phyloP scores from a whole-genome alignment of 1,140 invertebrate species.

The Bemisia tabaci region DNA sequence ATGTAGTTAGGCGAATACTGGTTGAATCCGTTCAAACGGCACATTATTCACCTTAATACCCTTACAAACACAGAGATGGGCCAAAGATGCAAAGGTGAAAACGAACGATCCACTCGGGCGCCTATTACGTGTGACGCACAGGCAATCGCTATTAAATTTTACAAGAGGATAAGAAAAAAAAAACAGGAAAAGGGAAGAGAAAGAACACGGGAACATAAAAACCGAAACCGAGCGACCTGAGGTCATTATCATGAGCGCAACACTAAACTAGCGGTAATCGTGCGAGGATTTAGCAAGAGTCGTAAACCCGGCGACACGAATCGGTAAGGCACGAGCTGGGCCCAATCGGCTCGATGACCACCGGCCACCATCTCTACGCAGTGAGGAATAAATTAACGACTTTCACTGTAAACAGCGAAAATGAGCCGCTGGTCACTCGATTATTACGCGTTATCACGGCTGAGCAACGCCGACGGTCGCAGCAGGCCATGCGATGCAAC shows the following conservation, averaged over 20 bases:
- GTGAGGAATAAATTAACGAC: not conserved
- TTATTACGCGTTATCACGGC: too few relatives aligned
- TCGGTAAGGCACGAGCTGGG: not conserved
- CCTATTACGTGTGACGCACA: too few relatives aligned
- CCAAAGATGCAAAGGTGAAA: too few relatives aligned
- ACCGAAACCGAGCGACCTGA: not conserved
- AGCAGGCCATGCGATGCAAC: too few relatives aligned
- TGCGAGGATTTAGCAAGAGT: not conserved
- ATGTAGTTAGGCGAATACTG: too few relatives aligned
- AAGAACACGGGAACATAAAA: not conserved
- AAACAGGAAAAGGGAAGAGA: not conserved
- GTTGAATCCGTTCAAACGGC: too few relatives aligned
- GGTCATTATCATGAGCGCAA: not conserved
- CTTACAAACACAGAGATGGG: too few relatives aligned
- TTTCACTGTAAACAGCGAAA: not conserved
- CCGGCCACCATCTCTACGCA: not conserved
- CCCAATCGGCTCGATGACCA: not conserved
- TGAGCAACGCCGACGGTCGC: too few relatives aligned
- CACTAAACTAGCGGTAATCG: not conserved
- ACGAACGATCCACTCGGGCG: too few relatives aligned
- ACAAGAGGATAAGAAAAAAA: too few relatives aligned
- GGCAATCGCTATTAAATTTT: too few relatives aligned
- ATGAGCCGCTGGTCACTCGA: not conserved
- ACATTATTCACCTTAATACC: too few relatives aligned
- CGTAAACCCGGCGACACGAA: not conserved